Conservation (phyloP, 2,888 invertebrate genomes). For the Thumatha senex region DNA sequence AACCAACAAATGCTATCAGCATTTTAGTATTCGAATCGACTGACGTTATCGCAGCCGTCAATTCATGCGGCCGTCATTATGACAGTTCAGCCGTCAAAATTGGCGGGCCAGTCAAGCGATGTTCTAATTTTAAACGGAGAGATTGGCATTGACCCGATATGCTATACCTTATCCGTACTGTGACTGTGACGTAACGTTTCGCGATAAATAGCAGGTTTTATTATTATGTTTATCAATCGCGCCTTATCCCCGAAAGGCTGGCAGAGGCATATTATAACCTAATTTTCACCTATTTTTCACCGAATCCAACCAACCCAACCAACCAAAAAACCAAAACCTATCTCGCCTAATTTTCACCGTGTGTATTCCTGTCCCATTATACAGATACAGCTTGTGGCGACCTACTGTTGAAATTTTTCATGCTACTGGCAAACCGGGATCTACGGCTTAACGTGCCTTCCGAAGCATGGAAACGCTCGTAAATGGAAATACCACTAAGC, state of each 20-base stretch:
- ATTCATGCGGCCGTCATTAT: slow-evolving; percentile 50
- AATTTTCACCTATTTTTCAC: no score
- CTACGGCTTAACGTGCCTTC: no score
- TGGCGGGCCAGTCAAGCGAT: slow-evolving; percentile 62
- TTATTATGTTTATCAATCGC: background rate
- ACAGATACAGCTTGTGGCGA: no score
- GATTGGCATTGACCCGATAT: slow-evolving; percentile 73
- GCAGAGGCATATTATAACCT: no score
- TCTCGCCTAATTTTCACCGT: no score
- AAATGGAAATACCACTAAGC: no score
- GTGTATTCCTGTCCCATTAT: no score
- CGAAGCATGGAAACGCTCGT: no score
- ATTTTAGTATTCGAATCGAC: slow-evolving; percentile 46
- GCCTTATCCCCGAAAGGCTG: background rate
- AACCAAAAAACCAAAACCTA: no score
- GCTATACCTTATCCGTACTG: slow-evolving; percentile 25
- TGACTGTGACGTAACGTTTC: slow-evolving; percentile 18
- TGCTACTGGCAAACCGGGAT: no score
- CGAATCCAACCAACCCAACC: no score
- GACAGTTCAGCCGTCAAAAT: slow-evolving; percentile 60
- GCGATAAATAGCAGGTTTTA: slow-evolving; percentile 1
- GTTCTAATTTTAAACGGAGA: slow-evolving; percentile 64
- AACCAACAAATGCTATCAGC: slow-evolving; percentile 37
- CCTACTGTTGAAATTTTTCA: no score
- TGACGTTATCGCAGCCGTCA: slow-evolving; percentile 59